Evolutionary conservation across 2,113 vertebrate genomes (phyloP), one percentile per base, ranked within the genome.

Genomic region (Hemichromis elongatus): DNA sequence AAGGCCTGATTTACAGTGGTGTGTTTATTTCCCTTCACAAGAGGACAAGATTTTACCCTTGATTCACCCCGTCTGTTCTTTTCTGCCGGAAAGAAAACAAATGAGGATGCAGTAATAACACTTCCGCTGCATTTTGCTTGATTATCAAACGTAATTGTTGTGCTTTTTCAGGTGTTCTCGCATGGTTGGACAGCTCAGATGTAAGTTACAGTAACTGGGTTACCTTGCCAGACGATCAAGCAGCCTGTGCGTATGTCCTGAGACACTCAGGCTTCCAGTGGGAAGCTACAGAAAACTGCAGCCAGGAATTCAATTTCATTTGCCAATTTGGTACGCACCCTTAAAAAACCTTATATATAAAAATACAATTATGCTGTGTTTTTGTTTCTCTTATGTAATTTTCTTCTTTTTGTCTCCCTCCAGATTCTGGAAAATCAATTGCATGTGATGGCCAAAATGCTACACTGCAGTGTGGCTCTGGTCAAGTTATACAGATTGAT

Each of bases 161-260:
- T 73, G 24, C 19, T 47, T 87, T 63, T 9, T 40, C 94, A 98
- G 98, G 95, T 70, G 90, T 88, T 3, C 77, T 97, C 30, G 96
- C 94, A 13, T 99, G 98, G 98, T 89, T 99, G 90, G 97, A 99
- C 83, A 95, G 95, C 63, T 97, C 97, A 45, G 93, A 96, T 52
- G 89, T 98, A 88, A 98, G 91, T 89, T 99, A 97, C 63, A 96
- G 92, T 84, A 97, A 98, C 90, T 99, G 97, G 97, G 88, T 81
- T 11, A 77, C 83, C 12, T 84, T 91, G 2, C 95, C 96, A 3
- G 86, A 90, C 4, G 57, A 89, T 21, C 66, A 57, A 3, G 86
- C 94, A 12, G 55, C 82, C 5, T 99, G 98, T 2, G 97, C 96
- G 33, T 95, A 97, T 90, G 95, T 99, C 40, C 55, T 94, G 77